Evolutionary conservation across 2,888 invertebrate species (phyloP).

Genomic region (Melinaea marsaeus): DNA sequence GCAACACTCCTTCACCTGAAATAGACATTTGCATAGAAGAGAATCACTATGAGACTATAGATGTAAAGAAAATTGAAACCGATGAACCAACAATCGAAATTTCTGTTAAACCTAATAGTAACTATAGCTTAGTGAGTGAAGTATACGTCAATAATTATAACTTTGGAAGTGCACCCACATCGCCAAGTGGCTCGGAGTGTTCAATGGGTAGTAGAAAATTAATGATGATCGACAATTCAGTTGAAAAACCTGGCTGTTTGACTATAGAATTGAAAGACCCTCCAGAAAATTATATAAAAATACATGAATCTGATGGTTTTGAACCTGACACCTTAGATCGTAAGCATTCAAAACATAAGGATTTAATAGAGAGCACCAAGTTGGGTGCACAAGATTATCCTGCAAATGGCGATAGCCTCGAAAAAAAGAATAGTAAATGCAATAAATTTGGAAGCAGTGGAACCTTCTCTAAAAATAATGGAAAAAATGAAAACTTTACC

Average conservation of each 20-base stretch:
- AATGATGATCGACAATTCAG: slow-evolving; percentile 70
- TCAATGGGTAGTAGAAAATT: slow-evolving; percentile 79
- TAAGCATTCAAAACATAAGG: slow-evolving; percentile 79
- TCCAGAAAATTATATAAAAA: slow-evolving; percentile 85
- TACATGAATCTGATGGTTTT: slow-evolving; percentile 88
- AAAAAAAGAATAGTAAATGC: slow-evolving; percentile 56
- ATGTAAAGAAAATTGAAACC: slow-evolving; percentile 42
- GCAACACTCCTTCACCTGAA: slow-evolving; percentile 68
- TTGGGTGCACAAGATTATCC: slow-evolving; percentile 60
- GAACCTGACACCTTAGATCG: slow-evolving; percentile 92
- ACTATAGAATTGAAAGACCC: slow-evolving; percentile 91
- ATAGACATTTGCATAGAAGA: slow-evolving; percentile 51
- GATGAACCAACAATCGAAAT: slow-evolving; percentile 29
- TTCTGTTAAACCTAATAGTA: slow-evolving; percentile 55
- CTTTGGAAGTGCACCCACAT: slow-evolving; percentile 78
- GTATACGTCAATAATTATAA: slow-evolving; percentile 87
- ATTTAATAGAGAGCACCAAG: slow-evolving; percentile 46
- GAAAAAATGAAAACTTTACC: slow-evolving; percentile 55
- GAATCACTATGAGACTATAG: slow-evolving; percentile 69
- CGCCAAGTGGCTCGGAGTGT: slow-evolving; percentile 77
- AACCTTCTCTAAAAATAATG: slow-evolving; percentile 80
- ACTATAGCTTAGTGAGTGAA: slow-evolving; percentile 85
- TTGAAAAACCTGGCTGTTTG: slow-evolving; percentile 85
- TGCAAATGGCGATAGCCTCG: slow-evolving; percentile 49
- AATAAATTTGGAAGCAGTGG: slow-evolving; percentile 83